Evolutionary conservation across 2,797 vertebrate genomes (phyloP).

Genomic region (Characodon lateralis): DNA sequence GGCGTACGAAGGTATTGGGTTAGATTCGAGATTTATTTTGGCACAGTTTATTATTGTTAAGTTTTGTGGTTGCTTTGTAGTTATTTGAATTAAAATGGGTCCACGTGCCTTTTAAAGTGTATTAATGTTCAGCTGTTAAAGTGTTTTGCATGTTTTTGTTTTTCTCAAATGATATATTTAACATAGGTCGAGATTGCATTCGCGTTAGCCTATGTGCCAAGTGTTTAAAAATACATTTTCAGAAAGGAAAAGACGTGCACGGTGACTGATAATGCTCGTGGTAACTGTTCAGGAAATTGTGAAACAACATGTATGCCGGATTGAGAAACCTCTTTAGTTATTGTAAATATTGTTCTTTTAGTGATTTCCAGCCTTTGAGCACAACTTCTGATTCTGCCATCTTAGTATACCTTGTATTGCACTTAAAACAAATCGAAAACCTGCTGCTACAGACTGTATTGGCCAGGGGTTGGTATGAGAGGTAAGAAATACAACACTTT

Average conservation of each 20-base stretch:
- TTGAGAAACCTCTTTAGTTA: conserved; percentile 20
- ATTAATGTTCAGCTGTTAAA: conserved; percentile 15
- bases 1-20: conserved; percentile 49
- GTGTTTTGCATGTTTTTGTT: conserved; percentile 4
- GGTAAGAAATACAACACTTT: background rate
- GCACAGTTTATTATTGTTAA: conserved; percentile 39
- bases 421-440: background rate
- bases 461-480: background rate
- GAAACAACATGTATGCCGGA: conserved; percentile 45
- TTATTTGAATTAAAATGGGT: conserved; percentile 37
- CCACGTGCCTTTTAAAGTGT: conserved; percentile 19
- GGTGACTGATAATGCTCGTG: conserved; percentile 13
- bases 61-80: conserved; percentile 28
- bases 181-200: background rate
- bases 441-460: background rate
- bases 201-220: background rate
- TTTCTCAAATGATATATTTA: background rate
- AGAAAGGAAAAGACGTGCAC: conserved; percentile 8
- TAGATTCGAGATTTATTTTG: conserved; percentile 36
- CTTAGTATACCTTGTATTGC: conserved; percentile 3
- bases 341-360: conserved; percentile 9
- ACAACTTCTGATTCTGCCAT: conserved; percentile 7
- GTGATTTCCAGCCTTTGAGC: background rate
- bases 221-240: conserved; percentile 16
- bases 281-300: conserved; percentile 58